Percentiles rank a stretch among this genome's conserved stretches.
Evolutionary conservation across 1,140 invertebrate species (phyloP).

Genomic region (Zaprionus ornatus): DNA sequence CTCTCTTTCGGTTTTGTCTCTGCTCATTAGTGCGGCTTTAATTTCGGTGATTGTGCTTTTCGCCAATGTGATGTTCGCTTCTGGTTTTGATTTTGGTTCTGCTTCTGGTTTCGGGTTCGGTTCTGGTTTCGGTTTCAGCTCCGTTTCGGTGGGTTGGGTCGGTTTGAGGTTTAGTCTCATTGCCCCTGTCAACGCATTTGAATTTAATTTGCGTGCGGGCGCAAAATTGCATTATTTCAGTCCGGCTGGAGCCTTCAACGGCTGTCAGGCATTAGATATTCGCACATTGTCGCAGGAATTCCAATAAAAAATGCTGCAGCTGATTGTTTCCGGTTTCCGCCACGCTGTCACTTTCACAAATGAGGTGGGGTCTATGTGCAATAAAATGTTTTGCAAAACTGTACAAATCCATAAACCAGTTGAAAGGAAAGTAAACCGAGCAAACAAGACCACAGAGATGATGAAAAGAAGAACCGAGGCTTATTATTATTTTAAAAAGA

Average conservation of each 20-base stretch:
- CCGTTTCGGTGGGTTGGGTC: conserved; percentile 4
- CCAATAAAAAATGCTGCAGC: conserved; percentile 26
- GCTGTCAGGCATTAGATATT: conserved; percentile 59
- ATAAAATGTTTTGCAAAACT: not conserved
- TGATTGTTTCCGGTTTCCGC: conserved; percentile 8
- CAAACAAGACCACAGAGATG: not conserved
- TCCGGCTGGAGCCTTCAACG: conserved; percentile 8
- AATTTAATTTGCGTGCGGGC: conserved; percentile 59
- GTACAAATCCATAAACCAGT: not conserved
- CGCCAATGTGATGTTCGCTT: conserved; percentile 52
- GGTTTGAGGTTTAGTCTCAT: conserved; percentile 12
- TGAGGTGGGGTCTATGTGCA: not conserved
- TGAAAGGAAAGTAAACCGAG: not conserved
- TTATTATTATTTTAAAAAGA: no score
- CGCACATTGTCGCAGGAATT: conserved; percentile 55
- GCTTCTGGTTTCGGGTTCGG: conserved; percentile 23
- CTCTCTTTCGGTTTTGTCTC: conserved; percentile 66
- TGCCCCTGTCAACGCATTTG: conserved; percentile 31
- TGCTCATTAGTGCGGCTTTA: conserved; percentile 81
- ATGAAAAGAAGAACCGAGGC: not conserved
- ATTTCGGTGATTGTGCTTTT: conserved; percentile 72
- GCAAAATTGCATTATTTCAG: conserved; percentile 62
- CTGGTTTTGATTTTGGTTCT: conserved; percentile 18
- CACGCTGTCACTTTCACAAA: not conserved
- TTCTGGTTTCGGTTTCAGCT: conserved; percentile 5